phyloP scores from a whole-genome alignment of 2,113 vertebrate species.

The Verasper variegatus region DNA sequence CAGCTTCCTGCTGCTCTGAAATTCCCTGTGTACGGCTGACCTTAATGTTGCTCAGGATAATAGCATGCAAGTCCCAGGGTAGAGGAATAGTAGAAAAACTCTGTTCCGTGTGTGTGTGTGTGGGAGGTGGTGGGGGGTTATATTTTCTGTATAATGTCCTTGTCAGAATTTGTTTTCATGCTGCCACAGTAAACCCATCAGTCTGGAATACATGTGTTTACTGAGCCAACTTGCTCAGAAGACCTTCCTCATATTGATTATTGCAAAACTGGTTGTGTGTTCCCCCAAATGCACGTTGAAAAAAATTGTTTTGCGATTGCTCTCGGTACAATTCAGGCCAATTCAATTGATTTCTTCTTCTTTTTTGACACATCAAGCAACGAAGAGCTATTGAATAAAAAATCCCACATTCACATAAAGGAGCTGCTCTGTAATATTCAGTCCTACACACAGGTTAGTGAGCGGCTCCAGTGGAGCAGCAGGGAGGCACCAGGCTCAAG shows the following conservation, averaged over 20 bases:
- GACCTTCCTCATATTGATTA: constrained; percentile 34
- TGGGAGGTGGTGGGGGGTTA: constrained; percentile 1
- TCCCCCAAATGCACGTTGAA: constrained; percentile 39
- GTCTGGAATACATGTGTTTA: neutral
- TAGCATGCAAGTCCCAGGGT: constrained; percentile 58
- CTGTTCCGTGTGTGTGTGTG: constrained; percentile 20
- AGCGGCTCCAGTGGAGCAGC: constrained; percentile 39
- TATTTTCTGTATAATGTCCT: neutral
- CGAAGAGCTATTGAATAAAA: constrained; percentile 25
- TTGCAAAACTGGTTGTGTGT: constrained; percentile 3
- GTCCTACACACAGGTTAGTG: constrained; percentile 14
- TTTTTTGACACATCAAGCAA: constrained; percentile 27
- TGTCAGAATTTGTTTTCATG: constrained; percentile 16
- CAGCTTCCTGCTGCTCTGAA: constrained; percentile 50
- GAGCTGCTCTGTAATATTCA: constrained; percentile 24
- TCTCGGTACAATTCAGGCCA: constrained; percentile 31
- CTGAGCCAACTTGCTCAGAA: neutral
- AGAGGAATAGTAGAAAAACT: constrained; percentile 30
- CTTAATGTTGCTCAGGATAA: constrained; percentile 65
- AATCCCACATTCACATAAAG: constrained; percentile 30
- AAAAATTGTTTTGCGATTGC: too few relatives aligned
- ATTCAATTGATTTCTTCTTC: constrained; percentile 34
- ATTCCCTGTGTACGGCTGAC: constrained; percentile 49
- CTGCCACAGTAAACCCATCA: constrained; percentile 2
- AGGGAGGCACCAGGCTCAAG: constrained; percentile 46